A percentile compares a stretch with the other conserved stretches of the same genome.
phyloP scores from a whole-genome alignment of 2,797 vertebrate species.

The Onychomys arenicola region DNA sequence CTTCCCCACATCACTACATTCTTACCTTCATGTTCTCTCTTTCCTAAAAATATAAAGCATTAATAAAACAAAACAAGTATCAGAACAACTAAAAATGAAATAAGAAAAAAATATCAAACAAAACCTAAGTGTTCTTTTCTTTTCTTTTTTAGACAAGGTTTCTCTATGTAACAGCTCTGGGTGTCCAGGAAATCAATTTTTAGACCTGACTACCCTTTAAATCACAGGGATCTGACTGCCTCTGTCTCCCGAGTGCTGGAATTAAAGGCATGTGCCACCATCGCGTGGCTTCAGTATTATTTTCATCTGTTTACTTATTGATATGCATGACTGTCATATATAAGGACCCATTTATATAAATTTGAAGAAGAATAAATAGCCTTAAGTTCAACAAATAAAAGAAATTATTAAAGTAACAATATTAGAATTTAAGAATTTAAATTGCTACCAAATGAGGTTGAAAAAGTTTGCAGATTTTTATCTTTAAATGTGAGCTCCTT shows the following conservation, averaged over 20 bases:
- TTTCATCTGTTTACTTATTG: slow-evolving; percentile 15
- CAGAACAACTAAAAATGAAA: too few relatives aligned
- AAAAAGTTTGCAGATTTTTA: background rate
- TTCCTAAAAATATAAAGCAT: too few relatives aligned
- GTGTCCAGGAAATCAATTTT: too few relatives aligned
- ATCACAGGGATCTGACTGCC: too few relatives aligned
- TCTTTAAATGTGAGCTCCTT: background rate
- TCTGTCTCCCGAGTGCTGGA: too few relatives aligned
- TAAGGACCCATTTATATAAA: background rate
- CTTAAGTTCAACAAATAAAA: background rate
- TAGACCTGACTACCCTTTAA: too few relatives aligned
- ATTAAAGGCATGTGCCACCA: too few relatives aligned
- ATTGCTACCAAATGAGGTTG: background rate
- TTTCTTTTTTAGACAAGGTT: too few relatives aligned
- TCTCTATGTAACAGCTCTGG: too few relatives aligned
- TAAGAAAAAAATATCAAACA: too few relatives aligned
- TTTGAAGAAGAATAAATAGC: background rate
- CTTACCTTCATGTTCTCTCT: background rate
- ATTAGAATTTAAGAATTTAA: background rate
- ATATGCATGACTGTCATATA: background rate
- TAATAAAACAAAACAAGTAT: too few relatives aligned
- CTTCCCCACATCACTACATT: background rate
- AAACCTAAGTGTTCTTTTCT: too few relatives aligned
- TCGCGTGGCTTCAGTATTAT: background rate
- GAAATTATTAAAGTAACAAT: background rate